These are phyloP conservation scores for Rhodinocichla rosea DNA, from an alignment of 2,113 vertebrate species.

Conservation along the genomic window DNA sequence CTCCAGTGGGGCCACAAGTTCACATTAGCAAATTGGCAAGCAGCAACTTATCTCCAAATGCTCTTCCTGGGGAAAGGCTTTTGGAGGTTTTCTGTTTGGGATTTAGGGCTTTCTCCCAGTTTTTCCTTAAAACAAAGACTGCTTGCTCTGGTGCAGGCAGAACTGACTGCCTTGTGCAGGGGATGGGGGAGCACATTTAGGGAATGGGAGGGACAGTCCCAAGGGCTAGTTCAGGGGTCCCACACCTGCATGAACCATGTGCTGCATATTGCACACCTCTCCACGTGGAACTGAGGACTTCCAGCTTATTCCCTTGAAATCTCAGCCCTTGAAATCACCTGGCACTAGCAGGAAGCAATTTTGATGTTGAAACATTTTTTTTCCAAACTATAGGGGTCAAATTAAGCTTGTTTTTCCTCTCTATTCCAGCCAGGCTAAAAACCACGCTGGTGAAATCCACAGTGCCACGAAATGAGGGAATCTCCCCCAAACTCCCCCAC, in stretches of 20 bases:
- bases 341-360: neutral
- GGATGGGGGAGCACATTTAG: neutral
- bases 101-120: neutral
- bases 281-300: neutral
- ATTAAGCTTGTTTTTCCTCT: neutral
- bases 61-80: neutral
- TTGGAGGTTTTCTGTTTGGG: neutral
- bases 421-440: neutral
- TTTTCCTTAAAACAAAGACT: neutral
- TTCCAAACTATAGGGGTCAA: neutral
- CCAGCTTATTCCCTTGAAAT: neutral
- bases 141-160: neutral
- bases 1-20: neutral
- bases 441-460: neutral
- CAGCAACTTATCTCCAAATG: neutral
- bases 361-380: neutral
- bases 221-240: accelerated
- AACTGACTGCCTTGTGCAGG: neutral
- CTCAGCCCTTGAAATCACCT: neutral
- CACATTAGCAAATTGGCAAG: neutral
- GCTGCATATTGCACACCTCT: neutral
- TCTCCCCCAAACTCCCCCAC: neutral
- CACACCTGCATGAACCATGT: neutral
- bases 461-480: neutral
- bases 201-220: neutral